phyloP scores from a whole-genome alignment of 1,140 invertebrate genomes.

The Dendrolimus kikuchii region DNA sequence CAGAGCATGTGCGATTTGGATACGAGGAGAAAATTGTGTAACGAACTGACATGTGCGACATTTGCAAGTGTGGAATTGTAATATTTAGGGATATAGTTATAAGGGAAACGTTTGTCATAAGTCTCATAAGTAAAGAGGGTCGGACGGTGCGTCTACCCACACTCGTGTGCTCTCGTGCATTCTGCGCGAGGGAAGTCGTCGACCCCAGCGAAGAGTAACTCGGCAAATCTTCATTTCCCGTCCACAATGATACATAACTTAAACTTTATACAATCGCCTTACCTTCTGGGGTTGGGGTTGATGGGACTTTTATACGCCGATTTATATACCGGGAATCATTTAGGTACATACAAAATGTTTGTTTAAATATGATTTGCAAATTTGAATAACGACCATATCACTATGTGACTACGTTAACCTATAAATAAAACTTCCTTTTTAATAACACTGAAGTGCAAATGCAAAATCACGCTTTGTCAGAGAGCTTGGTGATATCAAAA shows the following conservation, averaged over 20 bases:
- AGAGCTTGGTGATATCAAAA: too few relatives aligned
- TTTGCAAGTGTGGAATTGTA: background rate
- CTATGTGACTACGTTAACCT: too few relatives aligned
- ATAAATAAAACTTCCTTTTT: too few relatives aligned
- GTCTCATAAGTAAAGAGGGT: constrained; percentile 20
- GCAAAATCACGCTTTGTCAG: too few relatives aligned
- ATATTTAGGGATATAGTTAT: background rate
- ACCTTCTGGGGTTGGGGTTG: constrained; percentile 1
- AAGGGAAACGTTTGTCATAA: background rate
- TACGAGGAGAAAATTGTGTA: too few relatives aligned
- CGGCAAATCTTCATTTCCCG: constrained; percentile 44
- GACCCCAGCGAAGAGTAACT: constrained; percentile 41
- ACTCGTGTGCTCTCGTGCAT: constrained; percentile 35
- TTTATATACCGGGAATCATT: background rate
- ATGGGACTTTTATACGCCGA: background rate
- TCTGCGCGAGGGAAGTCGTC: constrained; percentile 32
- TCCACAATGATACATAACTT: constrained; percentile 12
- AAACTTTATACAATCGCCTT: constrained; percentile 9
- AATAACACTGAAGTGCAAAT: too few relatives aligned
- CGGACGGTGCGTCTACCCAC: constrained; percentile 23
- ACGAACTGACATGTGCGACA: background rate
- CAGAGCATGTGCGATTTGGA: too few relatives aligned
- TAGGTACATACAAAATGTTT: background rate
- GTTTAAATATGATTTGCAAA: background rate
- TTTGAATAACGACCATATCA: too few relatives aligned